Evolutionary conservation across 2,113 vertebrate genomes (phyloP).

Genomic region (Capreolus pygargus): DNA sequence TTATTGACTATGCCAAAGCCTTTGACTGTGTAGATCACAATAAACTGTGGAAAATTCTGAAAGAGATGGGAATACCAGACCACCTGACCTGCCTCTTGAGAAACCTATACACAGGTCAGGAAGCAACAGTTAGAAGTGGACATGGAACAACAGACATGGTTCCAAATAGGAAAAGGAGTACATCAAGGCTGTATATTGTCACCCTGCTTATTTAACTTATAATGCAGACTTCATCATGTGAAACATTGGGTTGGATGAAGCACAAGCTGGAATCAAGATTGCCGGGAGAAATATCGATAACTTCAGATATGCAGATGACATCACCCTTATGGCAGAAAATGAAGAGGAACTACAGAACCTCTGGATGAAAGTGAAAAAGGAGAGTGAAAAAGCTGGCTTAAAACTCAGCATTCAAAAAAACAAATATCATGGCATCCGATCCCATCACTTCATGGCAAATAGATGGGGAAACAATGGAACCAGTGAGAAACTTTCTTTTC

Average conservation of each 20-base stretch:
- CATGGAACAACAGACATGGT: background rate
- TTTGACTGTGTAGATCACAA: background rate
- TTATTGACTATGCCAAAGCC: background rate
- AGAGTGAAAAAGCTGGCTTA: background rate
- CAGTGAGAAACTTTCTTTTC: background rate
- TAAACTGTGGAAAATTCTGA: background rate
- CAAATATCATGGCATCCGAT: background rate
- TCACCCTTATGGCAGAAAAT: background rate
- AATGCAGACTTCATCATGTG: background rate
- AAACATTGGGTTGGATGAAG: background rate
- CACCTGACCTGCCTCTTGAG: background rate
- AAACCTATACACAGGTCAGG: background rate
- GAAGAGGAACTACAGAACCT: background rate
- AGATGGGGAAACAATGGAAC: background rate
- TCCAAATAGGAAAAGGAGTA: background rate
- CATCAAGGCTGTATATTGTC: background rate
- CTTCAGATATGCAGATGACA: background rate
- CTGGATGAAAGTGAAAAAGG: background rate
- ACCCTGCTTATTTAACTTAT: background rate
- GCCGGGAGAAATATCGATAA: background rate
- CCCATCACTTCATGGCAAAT: background rate
- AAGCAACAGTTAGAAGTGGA: background rate
- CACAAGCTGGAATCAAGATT: background rate
- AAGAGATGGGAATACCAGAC: background rate
- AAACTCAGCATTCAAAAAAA: background rate